Percentiles rank a stretch among this genome's conserved stretches.
Evolutionary conservation across 1,140 invertebrate species (phyloP).

Genomic region (Drosophila cardini): DNA sequence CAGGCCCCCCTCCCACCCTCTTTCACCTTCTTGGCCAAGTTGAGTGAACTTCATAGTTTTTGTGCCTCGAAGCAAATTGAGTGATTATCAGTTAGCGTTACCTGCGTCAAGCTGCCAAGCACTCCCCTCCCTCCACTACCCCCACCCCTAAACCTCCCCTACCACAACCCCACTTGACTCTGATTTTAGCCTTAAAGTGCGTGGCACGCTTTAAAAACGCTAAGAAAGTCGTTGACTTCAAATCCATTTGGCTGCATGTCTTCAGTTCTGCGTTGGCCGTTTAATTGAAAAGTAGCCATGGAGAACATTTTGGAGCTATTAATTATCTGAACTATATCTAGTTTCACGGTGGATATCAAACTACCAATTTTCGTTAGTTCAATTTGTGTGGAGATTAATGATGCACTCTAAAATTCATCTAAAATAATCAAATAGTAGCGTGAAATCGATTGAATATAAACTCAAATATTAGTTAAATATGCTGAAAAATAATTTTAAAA

Average conservation of each 20-base stretch:
- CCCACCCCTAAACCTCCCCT: neutral
- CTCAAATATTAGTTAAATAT: neutral
- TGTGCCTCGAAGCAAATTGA: constrained; percentile 74
- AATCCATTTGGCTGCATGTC: constrained; percentile 9
- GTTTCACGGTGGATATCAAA: constrained; percentile 15
- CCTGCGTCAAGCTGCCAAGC: constrained; percentile 41
- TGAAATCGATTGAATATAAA: constrained; percentile 1
- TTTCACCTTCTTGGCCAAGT: constrained; percentile 53
- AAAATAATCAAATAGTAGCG: neutral
- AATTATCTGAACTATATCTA: constrained; percentile 59
- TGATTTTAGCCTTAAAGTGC: constrained; percentile 50
- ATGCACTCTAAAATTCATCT: neutral
- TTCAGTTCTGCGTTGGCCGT: neutral
- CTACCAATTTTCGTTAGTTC: constrained; percentile 5
- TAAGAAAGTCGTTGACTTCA: constrained; percentile 50
- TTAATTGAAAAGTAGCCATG: constrained; percentile 49
- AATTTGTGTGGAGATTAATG: constrained; percentile 43
- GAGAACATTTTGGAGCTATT: constrained; percentile 58
- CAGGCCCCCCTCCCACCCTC: neutral
- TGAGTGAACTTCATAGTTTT: constrained; percentile 78
- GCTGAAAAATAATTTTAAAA: no score
- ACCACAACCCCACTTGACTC: constrained; percentile 1
- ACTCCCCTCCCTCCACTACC: neutral
- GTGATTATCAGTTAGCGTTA: constrained; percentile 79
- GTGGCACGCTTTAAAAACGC: constrained; percentile 58